Percentiles rank a stretch among this genome's conserved stretches.
These are phyloP conservation scores for Melanotaenia parkinsoni DNA, from an alignment of 2,797 vertebrate genomes.

Conservation along the genomic window DNA sequence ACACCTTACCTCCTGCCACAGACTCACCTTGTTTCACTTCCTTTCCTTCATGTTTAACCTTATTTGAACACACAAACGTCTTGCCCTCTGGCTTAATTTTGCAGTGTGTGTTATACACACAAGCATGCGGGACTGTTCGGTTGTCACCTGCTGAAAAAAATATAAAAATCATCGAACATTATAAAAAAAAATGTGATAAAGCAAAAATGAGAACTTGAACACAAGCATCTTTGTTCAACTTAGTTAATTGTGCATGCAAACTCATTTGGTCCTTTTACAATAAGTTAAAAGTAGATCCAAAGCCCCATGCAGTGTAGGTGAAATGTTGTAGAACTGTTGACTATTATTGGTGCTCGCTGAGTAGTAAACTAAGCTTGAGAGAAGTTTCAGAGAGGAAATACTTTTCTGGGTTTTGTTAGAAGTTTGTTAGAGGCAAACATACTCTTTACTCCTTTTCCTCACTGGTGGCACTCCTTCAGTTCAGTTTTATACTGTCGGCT, in stretches of 20 bases:
- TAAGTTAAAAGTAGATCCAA: conserved; percentile 29
- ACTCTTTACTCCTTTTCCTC: not conserved
- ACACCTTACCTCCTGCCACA: conserved; percentile 24
- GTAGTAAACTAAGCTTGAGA: not conserved
- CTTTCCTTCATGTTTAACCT: conserved; percentile 10
- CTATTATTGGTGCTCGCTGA: conserved; percentile 2
- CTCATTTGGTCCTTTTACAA: conserved; percentile 25
- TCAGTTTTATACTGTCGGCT: too few relatives aligned
- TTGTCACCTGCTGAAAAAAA: conserved; percentile 6
- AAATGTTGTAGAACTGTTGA: conserved; percentile 20
- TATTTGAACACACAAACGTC: conserved; percentile 19
- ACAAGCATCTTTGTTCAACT: not conserved
- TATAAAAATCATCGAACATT: not conserved
- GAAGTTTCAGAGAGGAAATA: not conserved
- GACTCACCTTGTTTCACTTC: conserved; percentile 29
- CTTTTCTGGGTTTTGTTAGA: not conserved
- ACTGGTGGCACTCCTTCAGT: too few relatives aligned
- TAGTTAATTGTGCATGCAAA: not conserved
- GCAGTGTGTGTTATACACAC: not conserved
- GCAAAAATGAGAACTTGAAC: too few relatives aligned
- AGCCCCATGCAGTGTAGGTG: conserved; percentile 25
- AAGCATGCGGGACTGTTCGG: not conserved
- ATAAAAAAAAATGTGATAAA: not conserved
- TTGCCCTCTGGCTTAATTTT: conserved; percentile 13
- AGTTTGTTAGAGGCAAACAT: not conserved